Conservation (phyloP, 2,888 invertebrate genomes). For the Stramonita haemastoma region DNA sequence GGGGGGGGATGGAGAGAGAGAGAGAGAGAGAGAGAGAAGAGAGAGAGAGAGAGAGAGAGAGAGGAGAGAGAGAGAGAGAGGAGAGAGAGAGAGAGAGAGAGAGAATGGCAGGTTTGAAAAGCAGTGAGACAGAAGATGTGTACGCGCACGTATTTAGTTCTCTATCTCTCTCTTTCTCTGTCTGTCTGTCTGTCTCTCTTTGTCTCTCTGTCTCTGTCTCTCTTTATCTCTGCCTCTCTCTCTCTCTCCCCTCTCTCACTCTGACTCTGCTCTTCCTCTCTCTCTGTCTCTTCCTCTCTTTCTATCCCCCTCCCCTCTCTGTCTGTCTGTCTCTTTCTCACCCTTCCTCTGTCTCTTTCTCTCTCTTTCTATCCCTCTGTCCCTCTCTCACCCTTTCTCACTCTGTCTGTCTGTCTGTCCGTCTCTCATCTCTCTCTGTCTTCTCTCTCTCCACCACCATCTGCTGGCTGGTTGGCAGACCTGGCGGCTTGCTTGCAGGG, state of each 20-base stretch:
- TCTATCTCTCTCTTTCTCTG: neutral
- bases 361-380: neutral
- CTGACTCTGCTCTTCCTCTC: too few relatives aligned
- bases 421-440: neutral
- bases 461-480: conserved; percentile 16
- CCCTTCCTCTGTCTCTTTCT: neutral
- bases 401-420: neutral
- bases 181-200: neutral
- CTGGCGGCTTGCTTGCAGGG: neutral
- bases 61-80: neutral
- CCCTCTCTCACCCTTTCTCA: neutral
- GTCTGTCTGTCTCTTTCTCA: neutral
- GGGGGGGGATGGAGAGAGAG: neutral
- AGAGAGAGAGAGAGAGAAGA: neutral
- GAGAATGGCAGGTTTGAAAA: too few relatives aligned
- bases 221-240: neutral
- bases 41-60: neutral
- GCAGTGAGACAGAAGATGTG: too few relatives aligned
- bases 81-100: too few relatives aligned
- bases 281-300: neutral
- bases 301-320: neutral
- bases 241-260: too few relatives aligned
- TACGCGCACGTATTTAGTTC: too few relatives aligned
- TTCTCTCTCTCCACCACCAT: conserved; percentile 29
- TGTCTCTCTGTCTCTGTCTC: neutral